These are phyloP conservation scores for Helostoma temminkii DNA, from an alignment of 2,797 vertebrate species.

Conservation along the genomic window DNA sequence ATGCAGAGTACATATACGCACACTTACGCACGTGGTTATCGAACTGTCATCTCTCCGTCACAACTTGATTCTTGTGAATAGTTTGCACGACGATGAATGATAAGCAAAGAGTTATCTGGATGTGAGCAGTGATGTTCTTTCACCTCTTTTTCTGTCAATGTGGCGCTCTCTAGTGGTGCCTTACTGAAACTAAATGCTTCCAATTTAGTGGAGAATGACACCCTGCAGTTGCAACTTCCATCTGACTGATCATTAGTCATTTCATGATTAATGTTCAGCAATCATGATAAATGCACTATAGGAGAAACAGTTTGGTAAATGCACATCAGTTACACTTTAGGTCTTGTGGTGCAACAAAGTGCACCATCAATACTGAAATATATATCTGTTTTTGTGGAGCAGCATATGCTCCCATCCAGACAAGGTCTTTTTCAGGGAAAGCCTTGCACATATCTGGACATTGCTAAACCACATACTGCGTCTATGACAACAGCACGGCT, in stretches of 20 bases:
- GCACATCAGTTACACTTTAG: neutral
- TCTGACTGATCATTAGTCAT: too few species aligned
- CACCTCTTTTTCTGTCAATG: conserved; percentile 17
- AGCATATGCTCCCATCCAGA: too few species aligned
- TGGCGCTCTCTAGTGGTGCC: conserved; percentile 55
- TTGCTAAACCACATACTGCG: too few species aligned
- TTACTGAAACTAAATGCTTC: conserved; percentile 5
- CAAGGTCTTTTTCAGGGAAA: too few species aligned
- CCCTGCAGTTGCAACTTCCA: too few species aligned
- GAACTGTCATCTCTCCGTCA: neutral
- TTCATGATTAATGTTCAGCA: too few species aligned
- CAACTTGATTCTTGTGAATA: neutral
- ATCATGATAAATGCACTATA: too few species aligned
- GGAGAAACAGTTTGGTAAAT: too few species aligned
- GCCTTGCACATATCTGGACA: too few species aligned
- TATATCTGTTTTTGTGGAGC: too few species aligned
- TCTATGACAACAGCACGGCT: too few species aligned
- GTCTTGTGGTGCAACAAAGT: neutral
- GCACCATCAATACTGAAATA: too few species aligned
- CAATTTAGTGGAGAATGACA: neutral
- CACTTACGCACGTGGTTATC: neutral
- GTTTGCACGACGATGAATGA: conserved; percentile 21
- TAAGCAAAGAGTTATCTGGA: conserved; percentile 11
- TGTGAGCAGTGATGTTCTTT: conserved; percentile 31
- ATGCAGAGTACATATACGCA: neutral